phyloP scores from a whole-genome alignment of 2,113 vertebrate genomes.

The Sarotherodon lohbergeri region DNA sequence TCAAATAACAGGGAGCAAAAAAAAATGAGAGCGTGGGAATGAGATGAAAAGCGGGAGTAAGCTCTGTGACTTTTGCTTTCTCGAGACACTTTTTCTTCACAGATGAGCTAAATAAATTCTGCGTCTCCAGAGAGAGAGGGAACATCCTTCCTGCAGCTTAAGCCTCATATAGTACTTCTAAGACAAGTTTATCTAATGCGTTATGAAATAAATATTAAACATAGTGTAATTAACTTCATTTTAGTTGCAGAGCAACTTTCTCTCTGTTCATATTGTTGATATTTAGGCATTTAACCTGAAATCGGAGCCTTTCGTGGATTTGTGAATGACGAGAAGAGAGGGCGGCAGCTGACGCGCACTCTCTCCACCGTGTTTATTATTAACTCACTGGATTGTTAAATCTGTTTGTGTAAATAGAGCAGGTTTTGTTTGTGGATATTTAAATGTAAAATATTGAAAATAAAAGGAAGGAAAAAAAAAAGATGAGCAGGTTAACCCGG shows the following conservation, averaged over 20 bases:
- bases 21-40: neutral
- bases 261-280: conserved; percentile 70
- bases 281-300: conserved; percentile 73
- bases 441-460: conserved; percentile 60
- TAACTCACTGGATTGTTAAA: conserved; percentile 81
- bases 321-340: conserved; percentile 75
- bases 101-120: neutral
- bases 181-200: neutral
- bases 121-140: neutral
- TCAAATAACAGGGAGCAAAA: neutral
- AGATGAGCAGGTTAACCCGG: neutral
- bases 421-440: conserved; percentile 67
- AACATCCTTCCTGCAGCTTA: neutral
- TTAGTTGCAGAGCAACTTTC: conserved; percentile 89
- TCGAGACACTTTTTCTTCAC: neutral
- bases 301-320: conserved; percentile 68
- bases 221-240: conserved; percentile 74
- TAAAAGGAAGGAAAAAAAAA: neutral
- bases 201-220: conserved; percentile 63
- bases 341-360: conserved; percentile 35
- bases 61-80: conserved; percentile 6
- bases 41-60: neutral
- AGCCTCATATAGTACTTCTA: neutral
- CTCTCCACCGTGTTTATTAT: conserved; percentile 60
- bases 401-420: conserved; percentile 72